phyloP scores from a whole-genome alignment of 2,888 invertebrate genomes.

The Scaptomyza reducta region DNA sequence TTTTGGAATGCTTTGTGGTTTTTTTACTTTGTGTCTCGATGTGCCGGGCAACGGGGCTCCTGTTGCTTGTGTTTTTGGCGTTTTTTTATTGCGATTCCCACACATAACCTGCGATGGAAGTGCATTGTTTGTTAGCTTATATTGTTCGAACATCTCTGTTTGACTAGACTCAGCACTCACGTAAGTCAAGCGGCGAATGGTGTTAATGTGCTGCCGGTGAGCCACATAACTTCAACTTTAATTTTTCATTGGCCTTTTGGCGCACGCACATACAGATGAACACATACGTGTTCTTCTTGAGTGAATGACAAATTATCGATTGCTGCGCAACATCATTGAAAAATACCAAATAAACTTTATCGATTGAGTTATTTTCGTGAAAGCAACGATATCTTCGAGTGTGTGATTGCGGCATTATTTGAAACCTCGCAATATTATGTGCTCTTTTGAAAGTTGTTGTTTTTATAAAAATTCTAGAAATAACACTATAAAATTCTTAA shows the following conservation, averaged over 20 bases:
- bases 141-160: background rate
- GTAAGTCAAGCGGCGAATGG: constrained; percentile 29
- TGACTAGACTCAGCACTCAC: constrained; percentile 20
- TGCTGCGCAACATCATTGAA: background rate
- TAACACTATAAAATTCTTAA: too few species aligned
- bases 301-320: constrained; percentile 30
- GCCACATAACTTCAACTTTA: constrained; percentile 38
- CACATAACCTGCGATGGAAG: constrained; percentile 46
- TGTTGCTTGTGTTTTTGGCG: constrained; percentile 53
- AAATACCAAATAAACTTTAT: background rate
- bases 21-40: background rate
- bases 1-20: constrained; percentile 39
- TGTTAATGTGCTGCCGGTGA: constrained; percentile 21
- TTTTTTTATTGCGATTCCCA: constrained; percentile 22
- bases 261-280: constrained; percentile 31
- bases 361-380: background rate
- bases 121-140: background rate
- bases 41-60: constrained; percentile 54
- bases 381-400: background rate
- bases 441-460: too few species aligned
- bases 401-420: background rate
- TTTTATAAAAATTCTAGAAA: too few species aligned
- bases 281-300: constrained; percentile 45
- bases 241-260: constrained; percentile 40
- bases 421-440: background rate